phyloP scores from a whole-genome alignment of 2,113 vertebrate genomes.

The Lycaon pictus region DNA sequence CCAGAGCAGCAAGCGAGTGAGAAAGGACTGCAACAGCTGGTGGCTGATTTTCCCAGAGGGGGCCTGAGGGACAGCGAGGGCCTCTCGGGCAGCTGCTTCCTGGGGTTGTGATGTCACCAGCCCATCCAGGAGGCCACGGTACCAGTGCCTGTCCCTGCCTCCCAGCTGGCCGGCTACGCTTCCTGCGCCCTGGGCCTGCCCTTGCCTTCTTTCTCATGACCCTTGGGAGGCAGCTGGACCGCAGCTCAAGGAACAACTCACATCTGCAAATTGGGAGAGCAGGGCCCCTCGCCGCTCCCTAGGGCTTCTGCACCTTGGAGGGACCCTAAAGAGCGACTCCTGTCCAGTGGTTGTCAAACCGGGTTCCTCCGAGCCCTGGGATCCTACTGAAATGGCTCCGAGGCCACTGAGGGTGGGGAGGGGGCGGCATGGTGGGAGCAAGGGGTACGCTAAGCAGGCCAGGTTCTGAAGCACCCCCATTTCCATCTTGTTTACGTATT shows the following conservation, averaged over 20 bases:
- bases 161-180: constrained; percentile 75
- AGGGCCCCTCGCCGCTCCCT: background rate
- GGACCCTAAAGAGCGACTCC: background rate
- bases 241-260: constrained; percentile 45
- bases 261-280: constrained; percentile 38
- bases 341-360: background rate
- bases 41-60: constrained; percentile 83
- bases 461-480: background rate
- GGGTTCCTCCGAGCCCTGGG: background rate
- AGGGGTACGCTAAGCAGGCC: background rate
- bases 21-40: constrained; percentile 76
- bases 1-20: constrained; percentile 11
- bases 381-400: background rate
- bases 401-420: background rate
- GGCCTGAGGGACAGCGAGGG: constrained; percentile 74
- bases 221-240: constrained; percentile 76
- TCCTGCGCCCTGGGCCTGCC: constrained; percentile 78
- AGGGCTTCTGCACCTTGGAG: constrained; percentile 2
- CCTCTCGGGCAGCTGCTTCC: constrained; percentile 89
- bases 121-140: constrained; percentile 84
- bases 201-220: constrained; percentile 84
- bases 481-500: background rate
- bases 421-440: fast-evolving
- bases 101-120: constrained; percentile 87
- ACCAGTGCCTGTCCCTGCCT: constrained; percentile 76